Evolutionary conservation across 1,140 invertebrate species (phyloP).

Genomic region (Lerema accius): DNA sequence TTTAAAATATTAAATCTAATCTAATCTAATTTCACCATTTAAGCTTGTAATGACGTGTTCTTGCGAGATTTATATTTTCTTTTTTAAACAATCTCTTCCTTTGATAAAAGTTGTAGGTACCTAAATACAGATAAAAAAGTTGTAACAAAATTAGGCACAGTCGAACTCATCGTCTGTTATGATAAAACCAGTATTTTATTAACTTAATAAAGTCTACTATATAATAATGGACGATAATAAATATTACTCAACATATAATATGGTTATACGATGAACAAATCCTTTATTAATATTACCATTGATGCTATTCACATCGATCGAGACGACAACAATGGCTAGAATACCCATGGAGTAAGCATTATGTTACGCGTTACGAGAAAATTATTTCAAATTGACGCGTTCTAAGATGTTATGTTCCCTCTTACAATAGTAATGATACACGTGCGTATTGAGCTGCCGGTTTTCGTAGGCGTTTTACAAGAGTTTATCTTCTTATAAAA

Average conservation of each 20-base stretch:
- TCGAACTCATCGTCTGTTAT: background rate
- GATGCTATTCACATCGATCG: slow-evolving; percentile 44
- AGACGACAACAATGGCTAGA: slow-evolving; percentile 43
- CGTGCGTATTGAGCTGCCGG: slow-evolving; percentile 36
- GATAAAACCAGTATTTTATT: background rate
- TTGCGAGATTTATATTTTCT: background rate
- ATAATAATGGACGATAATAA: slow-evolving; percentile 27
- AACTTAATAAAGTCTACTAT: slow-evolving; percentile 16
- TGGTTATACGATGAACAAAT: slow-evolving; percentile 42
- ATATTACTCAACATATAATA: slow-evolving; percentile 8
- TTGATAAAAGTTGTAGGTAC: too few relatives aligned
- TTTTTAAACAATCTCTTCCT: background rate
- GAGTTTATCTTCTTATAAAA: slow-evolving; percentile 44
- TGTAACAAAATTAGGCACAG: too few relatives aligned
- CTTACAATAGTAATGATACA: slow-evolving; percentile 47
- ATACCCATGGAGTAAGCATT: slow-evolving; percentile 42
- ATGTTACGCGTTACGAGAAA: slow-evolving; percentile 56
- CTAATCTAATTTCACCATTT: background rate
- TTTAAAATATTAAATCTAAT: too few relatives aligned
- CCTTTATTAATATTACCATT: slow-evolving; percentile 50
- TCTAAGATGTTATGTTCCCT: slow-evolving; percentile 46
- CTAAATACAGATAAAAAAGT: background rate
- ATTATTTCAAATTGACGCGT: slow-evolving; percentile 66
- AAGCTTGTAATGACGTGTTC: background rate
- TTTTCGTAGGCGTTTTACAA: slow-evolving; percentile 45